Conservation (phyloP, 2,888 invertebrate genomes). For the Apotomis capreana region DNA sequence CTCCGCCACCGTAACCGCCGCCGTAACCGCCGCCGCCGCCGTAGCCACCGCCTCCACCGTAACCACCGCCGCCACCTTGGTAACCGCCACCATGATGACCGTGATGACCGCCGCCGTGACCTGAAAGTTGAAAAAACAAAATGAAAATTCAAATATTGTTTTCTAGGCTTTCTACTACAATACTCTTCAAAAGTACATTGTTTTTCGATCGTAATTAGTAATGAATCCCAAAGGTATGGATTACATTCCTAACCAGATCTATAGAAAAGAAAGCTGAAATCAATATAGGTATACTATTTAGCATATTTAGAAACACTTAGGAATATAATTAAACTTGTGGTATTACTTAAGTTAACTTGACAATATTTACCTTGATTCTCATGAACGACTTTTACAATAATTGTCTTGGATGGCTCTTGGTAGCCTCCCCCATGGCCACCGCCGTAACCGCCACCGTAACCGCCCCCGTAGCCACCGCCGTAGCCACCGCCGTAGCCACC, state of each 20-base stretch:
- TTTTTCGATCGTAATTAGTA: too few species aligned
- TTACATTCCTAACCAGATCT: too few species aligned
- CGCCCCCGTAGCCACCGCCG: conserved; percentile 51
- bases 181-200: too few species aligned
- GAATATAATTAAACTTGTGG: too few species aligned
- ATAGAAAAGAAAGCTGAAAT: too few species aligned
- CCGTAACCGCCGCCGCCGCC: conserved; percentile 42
- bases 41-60: conserved; percentile 21
- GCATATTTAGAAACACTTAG: neutral
- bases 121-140: neutral
- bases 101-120: conserved; percentile 17
- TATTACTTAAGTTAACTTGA: too few species aligned
- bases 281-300: neutral
- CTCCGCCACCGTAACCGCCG: conserved; percentile 39
- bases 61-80: conserved; percentile 34
- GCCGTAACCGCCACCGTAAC: conserved; percentile 49
- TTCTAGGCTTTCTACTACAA: too few species aligned
- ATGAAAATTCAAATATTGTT: too few species aligned
- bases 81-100: conserved; percentile 26
- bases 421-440: conserved; percentile 50
- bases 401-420: conserved; percentile 59
- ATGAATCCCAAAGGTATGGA: too few species aligned
- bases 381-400: conserved; percentile 56
- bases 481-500: conserved; percentile 54
- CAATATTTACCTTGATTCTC: conserved; percentile 53